Base-by-base conservation (phyloP, 2,888 invertebrate genomes). In the Archaeoteleia sp. region DNA sequence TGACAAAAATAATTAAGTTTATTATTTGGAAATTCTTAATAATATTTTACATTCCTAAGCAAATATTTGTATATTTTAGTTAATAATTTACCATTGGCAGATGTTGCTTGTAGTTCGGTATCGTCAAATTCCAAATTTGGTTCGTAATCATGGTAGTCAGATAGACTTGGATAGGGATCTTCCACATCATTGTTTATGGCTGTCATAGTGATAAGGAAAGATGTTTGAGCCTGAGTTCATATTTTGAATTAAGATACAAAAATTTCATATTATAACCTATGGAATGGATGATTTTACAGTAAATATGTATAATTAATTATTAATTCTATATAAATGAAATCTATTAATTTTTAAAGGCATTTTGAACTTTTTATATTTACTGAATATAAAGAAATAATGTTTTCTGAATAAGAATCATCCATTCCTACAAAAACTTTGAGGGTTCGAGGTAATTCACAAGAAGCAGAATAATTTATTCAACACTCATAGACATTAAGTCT, bases 71-170 rank as follows among this genome's bases (percentile, higher is more conserved):
- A n/a, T 46, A 29, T 8, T 3, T 20, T 25, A 35, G 13, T 27
- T 27, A 32, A 9, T 2, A 35, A 39, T 87, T 89, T 88, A 93
- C 94, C 92, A 84, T 91, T 88, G 74, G 91, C 89, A 55, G 90
- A 88, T 43, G 91, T 88, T 57, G 91, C 88, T 78, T 92, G 90
- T 58, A 95, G 86, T 87, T 97, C 97, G 8, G 95, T 94, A 86
- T 97, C 97, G 87, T 98, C 97, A 87, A 97, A 97, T 86, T 97
- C 97, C 83, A 97, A 88, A 86, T 95, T 94, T 8, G 97, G 97
- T 85, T 98, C 97, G 85, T 96, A 95, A 87, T 96, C 96, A 83
- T 95, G 95, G 83, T 91, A 92, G 86, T 95, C 96, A 23, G 95
- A 95, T 62, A 96, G 88, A 86, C 96, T 96, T 46, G 95, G 94